Evolutionary conservation across 2,888 invertebrate species (phyloP).

Genomic region (Autographa gamma): DNA sequence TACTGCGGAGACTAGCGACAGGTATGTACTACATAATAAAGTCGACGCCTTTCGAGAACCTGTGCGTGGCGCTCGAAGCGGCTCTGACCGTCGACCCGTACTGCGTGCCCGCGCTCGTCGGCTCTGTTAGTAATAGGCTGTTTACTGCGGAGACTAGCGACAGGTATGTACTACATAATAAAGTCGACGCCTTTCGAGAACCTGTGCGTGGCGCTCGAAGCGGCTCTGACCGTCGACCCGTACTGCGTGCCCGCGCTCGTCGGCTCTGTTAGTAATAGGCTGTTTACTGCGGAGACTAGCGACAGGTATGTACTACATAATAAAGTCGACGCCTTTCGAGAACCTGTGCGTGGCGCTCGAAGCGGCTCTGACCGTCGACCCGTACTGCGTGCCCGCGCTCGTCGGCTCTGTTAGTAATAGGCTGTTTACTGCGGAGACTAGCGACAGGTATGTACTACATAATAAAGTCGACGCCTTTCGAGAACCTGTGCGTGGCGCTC

Average conservation of each 20-base stretch:
- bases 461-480: constrained; percentile 92
- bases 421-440: constrained; percentile 97
- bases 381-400: constrained; percentile 97
- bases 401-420: constrained; percentile 98
- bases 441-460: constrained; percentile 91
- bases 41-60: constrained; percentile 94
- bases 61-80: constrained; percentile 97
- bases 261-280: constrained; percentile 97
- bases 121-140: constrained; percentile 97
- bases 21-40: constrained; percentile 88
- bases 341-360: constrained; percentile 97
- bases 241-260: constrained; percentile 98
- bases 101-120: constrained; percentile 98
- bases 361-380: constrained; percentile 96
- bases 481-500: constrained; percentile 97
- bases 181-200: constrained; percentile 94
- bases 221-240: constrained; percentile 96
- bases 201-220: constrained; percentile 96
- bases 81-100: constrained; percentile 96
- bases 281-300: constrained; percentile 97
- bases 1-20: constrained; percentile 96
- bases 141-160: constrained; percentile 97
- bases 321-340: constrained; percentile 93
- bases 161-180: constrained; percentile 89
- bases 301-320: constrained; percentile 91